A percentile compares a stretch with the other conserved stretches of the same genome.
Conservation (phyloP, 2,888 invertebrate genomes). For the Chrysotoxum bicinctum region DNA sequence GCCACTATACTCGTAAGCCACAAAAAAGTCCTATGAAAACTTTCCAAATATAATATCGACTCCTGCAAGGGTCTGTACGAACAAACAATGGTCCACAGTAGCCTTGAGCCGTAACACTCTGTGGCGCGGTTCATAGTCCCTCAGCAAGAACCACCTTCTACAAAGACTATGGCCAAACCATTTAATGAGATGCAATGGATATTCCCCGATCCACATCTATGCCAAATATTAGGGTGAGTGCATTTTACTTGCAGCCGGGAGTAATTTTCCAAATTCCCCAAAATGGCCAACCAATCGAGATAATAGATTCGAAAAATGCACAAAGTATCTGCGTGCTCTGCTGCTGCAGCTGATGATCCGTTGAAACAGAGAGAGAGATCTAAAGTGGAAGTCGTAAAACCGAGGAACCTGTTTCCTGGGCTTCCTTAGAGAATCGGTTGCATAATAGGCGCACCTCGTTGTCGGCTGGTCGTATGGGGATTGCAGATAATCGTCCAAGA, state of each 20-base stretch:
- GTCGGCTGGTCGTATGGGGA: neutral
- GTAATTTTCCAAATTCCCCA: constrained; percentile 70
- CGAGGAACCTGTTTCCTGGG: constrained; percentile 63
- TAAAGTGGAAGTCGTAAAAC: constrained; percentile 60
- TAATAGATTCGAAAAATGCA: constrained; percentile 69
- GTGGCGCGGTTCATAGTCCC: constrained; percentile 18
- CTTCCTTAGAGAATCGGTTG: constrained; percentile 61
- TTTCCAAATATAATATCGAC: constrained; percentile 46
- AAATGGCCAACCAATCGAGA: constrained; percentile 73
- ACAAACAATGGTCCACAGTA: constrained; percentile 64
- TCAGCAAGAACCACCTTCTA: neutral
- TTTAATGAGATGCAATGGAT: constrained; percentile 68
- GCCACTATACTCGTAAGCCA: neutral
- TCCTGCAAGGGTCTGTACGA: constrained; percentile 45
- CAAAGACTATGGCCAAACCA: constrained; percentile 32
- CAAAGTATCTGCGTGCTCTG: constrained; percentile 39
- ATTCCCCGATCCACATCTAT: constrained; percentile 60
- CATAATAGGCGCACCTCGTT: constrained; percentile 45
- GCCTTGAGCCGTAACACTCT: constrained; percentile 64
- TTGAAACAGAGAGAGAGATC: neutral
- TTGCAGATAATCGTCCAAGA: constrained; percentile 59
- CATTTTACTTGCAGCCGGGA: constrained; percentile 50
- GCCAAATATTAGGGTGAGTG: constrained; percentile 67
- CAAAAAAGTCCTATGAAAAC: constrained; percentile 25
- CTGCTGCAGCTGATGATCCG: constrained; percentile 8